Base-by-base conservation (phyloP, 2,888 invertebrate genomes). In the Aromia moschata region DNA sequence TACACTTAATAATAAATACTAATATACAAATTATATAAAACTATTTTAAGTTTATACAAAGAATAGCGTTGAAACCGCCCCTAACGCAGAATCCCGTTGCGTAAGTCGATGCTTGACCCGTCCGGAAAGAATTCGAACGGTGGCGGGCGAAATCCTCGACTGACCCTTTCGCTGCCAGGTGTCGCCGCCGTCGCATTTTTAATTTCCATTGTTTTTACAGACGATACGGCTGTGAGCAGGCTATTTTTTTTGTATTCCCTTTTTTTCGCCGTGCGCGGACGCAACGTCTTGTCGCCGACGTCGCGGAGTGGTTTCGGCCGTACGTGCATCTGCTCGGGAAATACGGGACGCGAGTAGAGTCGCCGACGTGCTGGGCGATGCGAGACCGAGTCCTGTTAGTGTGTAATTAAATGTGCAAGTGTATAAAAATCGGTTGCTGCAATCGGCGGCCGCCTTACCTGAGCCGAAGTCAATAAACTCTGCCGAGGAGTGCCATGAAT, bases 381-480 rank as follows among this genome's bases (percentile, higher is more conserved):
- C 25, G 51, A 45, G 46, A 41, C 41, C 30, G 54, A 56, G 33
- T 57, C 55, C 55, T 45, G 57, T 53, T 49, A 20, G 10, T 31
- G 47, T 58, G 53, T 56, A 58, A 60, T 61, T 60, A 54, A 56
- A 62, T 55, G 59, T 60, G 59, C 56, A 53, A 59, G 63, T 67
- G 60, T 61, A 60, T 59, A 59, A 56, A 59, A 65, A 65, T 63
- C 56, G 60, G 59, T 58, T 47, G 56, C 62, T 47, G 60, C 62
- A 54, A 45, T 41, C 31, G 25, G 40, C 40, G 30, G 47, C 61
- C 60, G 65, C 67, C 68, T 74, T 74, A 77, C 77, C 77, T 78
- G 76, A 67, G 69, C 65, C 70, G 78, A 79, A 78, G 80, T 80
- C 80, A 80, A 80, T 79, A 80, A 80, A 80, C 80, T 80, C 77